Evolutionary conservation across 2,113 vertebrate genomes (phyloP).

Genomic region (Pantherophis guttatus): DNA sequence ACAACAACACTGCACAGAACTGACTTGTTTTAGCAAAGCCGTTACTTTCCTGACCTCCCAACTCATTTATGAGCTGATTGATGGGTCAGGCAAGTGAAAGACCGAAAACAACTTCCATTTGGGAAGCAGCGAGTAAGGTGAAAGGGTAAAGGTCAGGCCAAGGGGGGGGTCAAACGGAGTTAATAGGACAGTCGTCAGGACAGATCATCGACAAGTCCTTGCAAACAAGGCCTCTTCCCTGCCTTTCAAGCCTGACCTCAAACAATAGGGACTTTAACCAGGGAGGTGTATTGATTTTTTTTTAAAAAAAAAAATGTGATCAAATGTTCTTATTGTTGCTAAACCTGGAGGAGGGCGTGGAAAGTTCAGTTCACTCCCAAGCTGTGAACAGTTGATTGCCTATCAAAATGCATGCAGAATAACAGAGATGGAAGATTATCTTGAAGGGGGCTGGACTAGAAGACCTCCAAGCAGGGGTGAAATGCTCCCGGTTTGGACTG

Average conservation of each 20-base stretch:
- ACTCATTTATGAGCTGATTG: not conserved
- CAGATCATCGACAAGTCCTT: not conserved
- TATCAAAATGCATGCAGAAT: not conserved
- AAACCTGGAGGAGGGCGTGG: not conserved
- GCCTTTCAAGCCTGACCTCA: not conserved
- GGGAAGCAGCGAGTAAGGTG: not conserved
- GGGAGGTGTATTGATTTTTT: not conserved
- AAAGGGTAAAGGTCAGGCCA: slow-evolving; percentile 26
- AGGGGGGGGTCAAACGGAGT: slow-evolving; percentile 27
- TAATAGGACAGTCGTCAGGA: slow-evolving; percentile 2
- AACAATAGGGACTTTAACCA: not conserved
- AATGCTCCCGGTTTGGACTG: no score
- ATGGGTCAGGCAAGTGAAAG: not conserved
- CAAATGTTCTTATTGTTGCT: not conserved
- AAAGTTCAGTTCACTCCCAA: slow-evolving; percentile 13
- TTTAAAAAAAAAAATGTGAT: not conserved
- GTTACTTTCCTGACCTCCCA: not conserved
- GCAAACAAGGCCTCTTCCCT: not conserved
- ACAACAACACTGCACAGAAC: not conserved
- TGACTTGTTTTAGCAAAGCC: not conserved
- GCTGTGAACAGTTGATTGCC: not conserved
- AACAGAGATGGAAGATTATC: no score
- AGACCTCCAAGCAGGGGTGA: no score
- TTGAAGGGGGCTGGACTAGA: no score
- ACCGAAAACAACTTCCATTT: not conserved